These are phyloP conservation scores for Philaethria dido DNA, from an alignment of 2,888 invertebrate species.

Conservation along the genomic window DNA sequence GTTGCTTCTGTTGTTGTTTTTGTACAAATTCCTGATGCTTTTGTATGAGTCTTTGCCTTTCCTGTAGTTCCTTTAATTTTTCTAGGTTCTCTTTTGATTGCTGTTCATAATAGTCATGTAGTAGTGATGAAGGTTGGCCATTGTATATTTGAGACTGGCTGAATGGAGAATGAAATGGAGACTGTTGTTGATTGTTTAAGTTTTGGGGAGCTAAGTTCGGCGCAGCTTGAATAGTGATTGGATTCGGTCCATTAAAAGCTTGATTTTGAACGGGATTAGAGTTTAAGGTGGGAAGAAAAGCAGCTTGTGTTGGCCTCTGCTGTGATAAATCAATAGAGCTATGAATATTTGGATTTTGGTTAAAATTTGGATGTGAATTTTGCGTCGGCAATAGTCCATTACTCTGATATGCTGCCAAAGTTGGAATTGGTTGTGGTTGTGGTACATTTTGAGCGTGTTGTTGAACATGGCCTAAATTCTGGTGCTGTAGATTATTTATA, in stretches of 20 bases:
- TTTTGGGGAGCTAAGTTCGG: slow-evolving; percentile 74
- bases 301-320: slow-evolving; percentile 69
- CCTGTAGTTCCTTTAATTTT: slow-evolving; percentile 87
- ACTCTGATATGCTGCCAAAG: slow-evolving; percentile 66
- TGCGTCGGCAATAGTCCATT: slow-evolving; percentile 61
- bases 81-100: slow-evolving; percentile 86
- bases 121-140: slow-evolving; percentile 75
- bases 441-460: slow-evolving; percentile 64
- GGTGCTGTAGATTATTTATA: slow-evolving; percentile 57
- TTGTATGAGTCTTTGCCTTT: slow-evolving; percentile 88
- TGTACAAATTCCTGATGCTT: slow-evolving; percentile 91
- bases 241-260: slow-evolving; percentile 67
- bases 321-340: slow-evolving; percentile 63
- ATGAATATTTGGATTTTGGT: slow-evolving; percentile 60
- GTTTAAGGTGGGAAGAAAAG: slow-evolving; percentile 71
- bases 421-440: slow-evolving; percentile 66
- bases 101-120: slow-evolving; percentile 83
- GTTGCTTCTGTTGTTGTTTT: slow-evolving; percentile 90
- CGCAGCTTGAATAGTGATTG: slow-evolving; percentile 76
- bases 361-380: slow-evolving; percentile 57
- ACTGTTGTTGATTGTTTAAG: slow-evolving; percentile 64
- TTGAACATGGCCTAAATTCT: slow-evolving; percentile 59
- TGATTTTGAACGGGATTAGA: slow-evolving; percentile 58
- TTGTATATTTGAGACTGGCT: slow-evolving; percentile 75
- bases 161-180: slow-evolving; percentile 62